phyloP scores from a whole-genome alignment of 1,140 invertebrate genomes.

The Cecropterus lyciades region DNA sequence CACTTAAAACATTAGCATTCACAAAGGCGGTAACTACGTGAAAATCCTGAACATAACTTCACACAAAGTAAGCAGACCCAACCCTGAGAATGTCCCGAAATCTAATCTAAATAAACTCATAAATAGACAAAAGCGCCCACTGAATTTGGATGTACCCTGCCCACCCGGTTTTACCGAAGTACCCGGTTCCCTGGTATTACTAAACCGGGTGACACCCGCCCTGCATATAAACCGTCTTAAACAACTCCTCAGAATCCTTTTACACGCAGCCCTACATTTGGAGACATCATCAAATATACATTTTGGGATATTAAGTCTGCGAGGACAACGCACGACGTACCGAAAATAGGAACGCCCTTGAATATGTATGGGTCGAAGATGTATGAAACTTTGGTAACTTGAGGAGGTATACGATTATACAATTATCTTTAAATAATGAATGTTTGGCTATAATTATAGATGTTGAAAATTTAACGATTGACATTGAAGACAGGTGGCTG shows the following conservation, averaged over 20 bases:
- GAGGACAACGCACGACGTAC: slow-evolving; percentile 48
- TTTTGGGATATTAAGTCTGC: slow-evolving; percentile 60
- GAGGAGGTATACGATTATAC: too few relatives aligned
- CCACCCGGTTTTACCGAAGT: slow-evolving; percentile 16
- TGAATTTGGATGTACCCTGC: slow-evolving; percentile 27
- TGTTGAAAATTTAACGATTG: too few relatives aligned
- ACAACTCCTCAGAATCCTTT: slow-evolving; percentile 56
- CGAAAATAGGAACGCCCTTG: slow-evolving; percentile 48
- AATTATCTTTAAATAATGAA: too few relatives aligned
- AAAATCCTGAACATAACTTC: slow-evolving; percentile 16
- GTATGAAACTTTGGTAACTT: neutral
- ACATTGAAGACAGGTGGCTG: too few relatives aligned
- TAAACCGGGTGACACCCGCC: slow-evolving; percentile 22
- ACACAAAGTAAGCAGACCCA: slow-evolving; percentile 18
- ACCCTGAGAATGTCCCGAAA: slow-evolving; percentile 14
- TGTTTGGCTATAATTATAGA: too few relatives aligned
- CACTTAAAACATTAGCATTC: too few relatives aligned
- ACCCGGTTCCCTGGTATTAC: slow-evolving; percentile 12
- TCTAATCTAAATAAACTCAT: slow-evolving; percentile 36
- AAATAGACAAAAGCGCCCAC: slow-evolving; percentile 34
- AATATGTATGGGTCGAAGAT: slow-evolving; percentile 59
- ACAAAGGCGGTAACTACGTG: too few relatives aligned
- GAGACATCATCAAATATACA: slow-evolving; percentile 73
- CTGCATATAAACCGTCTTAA: slow-evolving; percentile 55
- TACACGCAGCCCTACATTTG: slow-evolving; percentile 48